phyloP scores from a whole-genome alignment of 2,888 invertebrate species.

The Cerastis rubricosa region DNA sequence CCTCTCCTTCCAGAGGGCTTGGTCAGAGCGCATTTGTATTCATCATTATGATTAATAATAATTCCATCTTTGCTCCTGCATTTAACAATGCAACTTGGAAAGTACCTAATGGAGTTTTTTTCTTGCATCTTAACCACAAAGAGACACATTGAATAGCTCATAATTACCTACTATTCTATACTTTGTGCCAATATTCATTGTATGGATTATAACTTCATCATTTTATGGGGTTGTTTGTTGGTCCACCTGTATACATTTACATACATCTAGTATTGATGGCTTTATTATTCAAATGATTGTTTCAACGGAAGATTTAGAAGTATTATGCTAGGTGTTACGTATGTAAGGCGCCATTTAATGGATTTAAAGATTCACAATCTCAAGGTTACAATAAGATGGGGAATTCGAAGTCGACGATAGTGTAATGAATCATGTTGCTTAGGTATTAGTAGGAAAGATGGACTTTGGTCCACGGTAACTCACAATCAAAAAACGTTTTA shows the following conservation, averaged over 20 bases:
- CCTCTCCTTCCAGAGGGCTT: background rate
- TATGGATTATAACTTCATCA: conserved; percentile 36
- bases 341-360: background rate
- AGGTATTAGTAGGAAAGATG: background rate
- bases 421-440: background rate
- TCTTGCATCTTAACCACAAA: conserved; percentile 11
- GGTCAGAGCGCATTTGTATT: background rate
- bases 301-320: conserved; percentile 35
- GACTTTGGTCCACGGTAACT: background rate
- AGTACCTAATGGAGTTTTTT: conserved; percentile 19
- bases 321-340: conserved; percentile 2
- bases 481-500: background rate
- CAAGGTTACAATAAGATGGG: background rate
- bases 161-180: conserved; percentile 22
- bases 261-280: conserved; percentile 39
- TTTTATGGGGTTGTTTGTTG: conserved; percentile 54
- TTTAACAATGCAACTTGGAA: conserved; percentile 25
- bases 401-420: background rate
- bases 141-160: conserved; percentile 5
- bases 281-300: conserved; percentile 41
- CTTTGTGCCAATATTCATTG: conserved; percentile 19
- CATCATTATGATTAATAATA: conserved; percentile 18
- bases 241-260: conserved; percentile 42
- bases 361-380: background rate
- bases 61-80: background rate